A percentile compares a stretch with the other conserved stretches of the same genome.
Evolutionary conservation across 2,113 vertebrate genomes (phyloP).

Genomic region (Noctilio leporinus): DNA sequence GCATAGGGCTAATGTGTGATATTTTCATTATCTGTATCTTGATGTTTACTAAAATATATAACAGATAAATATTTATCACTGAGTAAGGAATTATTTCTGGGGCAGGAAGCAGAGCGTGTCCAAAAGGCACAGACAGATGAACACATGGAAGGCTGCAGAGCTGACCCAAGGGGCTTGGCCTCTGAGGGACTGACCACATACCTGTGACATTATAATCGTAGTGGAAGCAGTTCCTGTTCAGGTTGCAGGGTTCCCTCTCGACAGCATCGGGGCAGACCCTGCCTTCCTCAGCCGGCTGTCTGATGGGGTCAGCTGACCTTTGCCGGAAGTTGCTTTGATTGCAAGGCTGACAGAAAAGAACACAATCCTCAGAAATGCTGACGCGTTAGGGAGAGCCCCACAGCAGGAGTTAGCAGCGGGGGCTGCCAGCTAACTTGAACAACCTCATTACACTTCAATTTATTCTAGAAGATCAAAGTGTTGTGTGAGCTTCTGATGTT

Average conservation of each 20-base stretch:
- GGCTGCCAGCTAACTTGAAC: neutral
- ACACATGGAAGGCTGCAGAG: neutral
- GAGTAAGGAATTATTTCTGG: neutral
- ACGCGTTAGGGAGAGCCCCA: neutral
- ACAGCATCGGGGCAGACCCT: conserved; percentile 84
- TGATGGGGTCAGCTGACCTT: conserved; percentile 84
- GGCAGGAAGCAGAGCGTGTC: neutral
- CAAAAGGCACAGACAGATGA: neutral
- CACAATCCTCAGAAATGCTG: neutral
- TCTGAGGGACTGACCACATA: conserved; percentile 38
- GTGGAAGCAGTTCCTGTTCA: conserved; percentile 97
- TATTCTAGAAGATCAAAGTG: neutral
- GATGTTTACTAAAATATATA: neutral
- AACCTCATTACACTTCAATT: neutral
- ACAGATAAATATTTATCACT: neutral
- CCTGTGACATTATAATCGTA: conserved; percentile 99
- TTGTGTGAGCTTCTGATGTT: neutral
- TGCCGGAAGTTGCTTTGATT: conserved; percentile 83
- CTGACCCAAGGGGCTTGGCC: too few relatives aligned
- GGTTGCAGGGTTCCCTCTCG: conserved; percentile 86
- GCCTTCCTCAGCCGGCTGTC: conserved; percentile 83
- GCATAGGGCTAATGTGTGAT: neutral
- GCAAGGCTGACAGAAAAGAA: conserved; percentile 86
- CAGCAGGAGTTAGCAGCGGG: too few relatives aligned
- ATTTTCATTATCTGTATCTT: neutral